Conservation (phyloP, 2,888 invertebrate species). For the Cyclophora albipunctata region DNA sequence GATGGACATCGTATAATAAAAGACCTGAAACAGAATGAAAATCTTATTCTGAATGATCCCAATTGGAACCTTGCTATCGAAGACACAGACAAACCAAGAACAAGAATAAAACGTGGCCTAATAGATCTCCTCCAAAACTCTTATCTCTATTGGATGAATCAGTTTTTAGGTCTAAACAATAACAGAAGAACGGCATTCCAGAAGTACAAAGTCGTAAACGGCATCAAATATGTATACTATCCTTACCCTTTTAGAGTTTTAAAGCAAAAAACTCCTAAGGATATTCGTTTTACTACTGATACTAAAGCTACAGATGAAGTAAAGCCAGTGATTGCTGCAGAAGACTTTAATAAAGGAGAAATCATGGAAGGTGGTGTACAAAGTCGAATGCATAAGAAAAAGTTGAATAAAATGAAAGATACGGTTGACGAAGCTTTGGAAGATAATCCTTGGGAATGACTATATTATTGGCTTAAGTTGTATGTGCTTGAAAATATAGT, state of each 20-base stretch:
- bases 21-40: too few species aligned
- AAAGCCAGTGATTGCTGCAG: constrained; percentile 38
- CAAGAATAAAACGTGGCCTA: constrained; percentile 46
- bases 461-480: constrained; percentile 64
- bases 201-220: constrained; percentile 53
- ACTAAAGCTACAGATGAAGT: constrained; percentile 28
- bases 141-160: constrained; percentile 53
- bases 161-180: constrained; percentile 36
- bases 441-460: constrained; percentile 69
- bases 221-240: constrained; percentile 53
- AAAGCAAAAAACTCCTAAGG: constrained; percentile 41
- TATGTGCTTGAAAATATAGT: constrained; percentile 58
- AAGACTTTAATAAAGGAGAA: constrained; percentile 63
- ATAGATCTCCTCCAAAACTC: constrained; percentile 51
- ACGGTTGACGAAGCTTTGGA: constrained; percentile 52
- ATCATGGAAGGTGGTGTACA: constrained; percentile 50
- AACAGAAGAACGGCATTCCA: constrained; percentile 34
- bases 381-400: constrained; percentile 48
- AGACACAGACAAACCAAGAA: constrained; percentile 10
- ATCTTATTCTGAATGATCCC: too few species aligned
- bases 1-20: background rate
- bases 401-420: constrained; percentile 49
- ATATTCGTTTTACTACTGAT: constrained; percentile 22
- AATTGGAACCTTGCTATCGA: background rate
- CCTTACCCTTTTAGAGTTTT: constrained; percentile 34